Conservation (phyloP, 2,797 vertebrate genomes). For the Botia almorhae region DNA sequence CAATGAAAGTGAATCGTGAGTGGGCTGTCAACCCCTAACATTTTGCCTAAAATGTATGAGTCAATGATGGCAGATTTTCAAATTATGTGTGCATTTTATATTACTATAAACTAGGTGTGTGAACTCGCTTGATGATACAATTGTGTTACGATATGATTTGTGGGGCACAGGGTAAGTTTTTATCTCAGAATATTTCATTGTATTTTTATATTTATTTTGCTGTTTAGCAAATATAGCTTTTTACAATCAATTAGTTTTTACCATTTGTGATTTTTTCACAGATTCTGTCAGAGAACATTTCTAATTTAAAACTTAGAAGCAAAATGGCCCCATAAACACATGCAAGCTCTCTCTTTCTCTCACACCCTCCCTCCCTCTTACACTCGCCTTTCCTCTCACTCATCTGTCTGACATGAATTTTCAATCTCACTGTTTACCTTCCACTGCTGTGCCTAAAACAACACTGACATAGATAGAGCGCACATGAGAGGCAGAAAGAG, state of each 20-base stretch:
- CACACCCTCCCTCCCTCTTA: constrained; percentile 59
- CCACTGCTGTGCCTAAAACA: constrained; percentile 84
- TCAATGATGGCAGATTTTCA: too few relatives aligned
- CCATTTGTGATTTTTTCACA: background rate
- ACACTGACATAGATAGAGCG: constrained; percentile 71
- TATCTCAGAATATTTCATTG: too few relatives aligned
- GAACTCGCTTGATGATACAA: too few relatives aligned
- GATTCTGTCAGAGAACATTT: background rate
- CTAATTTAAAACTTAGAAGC: constrained; percentile 8
- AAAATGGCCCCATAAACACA: constrained; percentile 1
- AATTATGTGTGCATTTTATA: too few relatives aligned
- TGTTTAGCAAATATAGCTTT: background rate
- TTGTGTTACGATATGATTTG: too few relatives aligned
- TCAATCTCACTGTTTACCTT: constrained; percentile 86
- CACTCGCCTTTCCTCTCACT: constrained; percentile 73
- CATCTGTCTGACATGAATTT: constrained; percentile 83
- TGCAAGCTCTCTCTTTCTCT: constrained; percentile 60
- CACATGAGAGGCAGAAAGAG: constrained; percentile 56
- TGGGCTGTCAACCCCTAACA: background rate
- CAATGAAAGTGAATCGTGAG: background rate
- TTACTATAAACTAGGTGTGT: too few relatives aligned
- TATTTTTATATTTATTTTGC: background rate
- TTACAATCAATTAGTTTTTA: too few relatives aligned
- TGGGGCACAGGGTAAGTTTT: background rate
- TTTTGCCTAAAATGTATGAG: too few relatives aligned